A percentile compares a stretch with the other conserved stretches of the same genome.
phyloP scores from a whole-genome alignment of 2,113 vertebrate species.

The Astur gentilis region DNA sequence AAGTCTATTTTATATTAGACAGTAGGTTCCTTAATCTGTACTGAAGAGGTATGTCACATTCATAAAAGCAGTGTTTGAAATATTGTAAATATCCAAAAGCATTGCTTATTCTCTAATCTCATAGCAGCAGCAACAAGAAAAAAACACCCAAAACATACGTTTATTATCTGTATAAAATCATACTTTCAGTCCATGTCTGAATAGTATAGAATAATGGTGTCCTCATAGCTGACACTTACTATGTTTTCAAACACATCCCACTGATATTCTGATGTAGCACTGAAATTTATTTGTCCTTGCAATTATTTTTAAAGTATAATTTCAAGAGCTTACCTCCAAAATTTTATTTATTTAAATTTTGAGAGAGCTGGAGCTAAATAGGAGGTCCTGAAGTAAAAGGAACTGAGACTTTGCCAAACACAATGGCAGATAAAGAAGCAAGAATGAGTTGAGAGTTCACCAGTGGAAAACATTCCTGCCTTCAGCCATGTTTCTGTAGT shows the following conservation, averaged over 20 bases:
- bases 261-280: background rate
- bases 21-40: background rate
- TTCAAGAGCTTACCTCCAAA: background rate
- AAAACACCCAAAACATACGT: background rate
- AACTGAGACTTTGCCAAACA: background rate
- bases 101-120: background rate
- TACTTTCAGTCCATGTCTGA: background rate
- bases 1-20: background rate
- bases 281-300: background rate
- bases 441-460: background rate
- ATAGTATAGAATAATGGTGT: background rate
- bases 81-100: background rate
- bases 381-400: background rate
- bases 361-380: background rate
- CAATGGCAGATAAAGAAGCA: background rate
- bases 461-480: background rate
- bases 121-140: background rate
- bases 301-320: background rate
- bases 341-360: background rate
- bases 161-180: background rate
- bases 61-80: background rate
- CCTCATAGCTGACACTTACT: background rate
- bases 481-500: background rate
- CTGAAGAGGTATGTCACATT: background rate
- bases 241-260: background rate